Base-by-base conservation (phyloP, 2,797 vertebrate species). In the Pseudomugil gertrudae region DNA sequence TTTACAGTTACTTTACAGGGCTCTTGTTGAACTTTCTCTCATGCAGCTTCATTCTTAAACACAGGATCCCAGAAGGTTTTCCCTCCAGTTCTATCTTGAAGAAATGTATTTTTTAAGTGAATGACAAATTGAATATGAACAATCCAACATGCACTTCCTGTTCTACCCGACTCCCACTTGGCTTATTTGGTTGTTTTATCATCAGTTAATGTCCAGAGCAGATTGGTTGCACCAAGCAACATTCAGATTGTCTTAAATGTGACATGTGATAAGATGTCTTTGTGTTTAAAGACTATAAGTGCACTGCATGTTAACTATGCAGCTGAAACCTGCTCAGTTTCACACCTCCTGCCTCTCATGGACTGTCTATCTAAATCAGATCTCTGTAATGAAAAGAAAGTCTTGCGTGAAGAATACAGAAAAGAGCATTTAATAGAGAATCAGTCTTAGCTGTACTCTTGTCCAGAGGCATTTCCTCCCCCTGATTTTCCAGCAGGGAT, bases 301-400 rank as follows among this genome's bases (percentile, higher is more conserved):
- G 50, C 15, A 53, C 32, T 47, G 40, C 24, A 47, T 24, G 21
- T 15, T 35, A 21, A 21, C 21, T 13, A 56, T 80, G 45, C 57
- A 58, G 30, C 33, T 40, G 21, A 13, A 56, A 36, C 38, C 35
- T 10, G 9, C 57, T 63, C 26, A 36, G 62, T 48, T 69, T 53
- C 27, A 51, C 54, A 64, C 19, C 9, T 53, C 47, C 32, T 40
- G 36, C 50, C 29, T 66, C 36, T 72, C 26, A 43, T 24, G 2
- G 38, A 66, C 29, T 69, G 63, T 70, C 65, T 30, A 58, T 73
- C 66, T 56, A 61, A 84, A 79, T 76, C 71, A 70, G 71, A 69
- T 74, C 32, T 45, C 27, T 14, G 24, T 55, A 76, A 81, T 83
- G 43, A 78, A 78, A 81, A 74, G 26, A 85, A 79, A 57, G 53